These are phyloP conservation scores for Myotis brandtii DNA, from an alignment of 2,113 vertebrate genomes.

Conservation along the genomic window DNA sequence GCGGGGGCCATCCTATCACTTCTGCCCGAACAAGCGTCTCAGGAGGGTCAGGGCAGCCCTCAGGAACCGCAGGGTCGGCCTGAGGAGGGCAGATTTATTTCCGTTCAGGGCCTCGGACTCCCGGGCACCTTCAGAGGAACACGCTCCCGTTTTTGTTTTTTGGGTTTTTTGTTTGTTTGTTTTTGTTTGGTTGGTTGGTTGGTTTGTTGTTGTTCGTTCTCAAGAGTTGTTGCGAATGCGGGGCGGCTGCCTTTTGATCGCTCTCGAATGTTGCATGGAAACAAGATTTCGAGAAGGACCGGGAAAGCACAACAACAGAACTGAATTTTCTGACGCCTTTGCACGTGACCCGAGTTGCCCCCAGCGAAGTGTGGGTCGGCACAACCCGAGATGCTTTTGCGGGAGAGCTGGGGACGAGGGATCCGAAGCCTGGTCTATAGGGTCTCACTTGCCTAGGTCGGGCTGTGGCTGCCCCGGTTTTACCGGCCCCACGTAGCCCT, in stretches of 20 bases:
- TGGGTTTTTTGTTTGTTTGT: neutral
- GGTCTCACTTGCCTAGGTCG: neutral
- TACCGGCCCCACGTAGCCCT: accelerated
- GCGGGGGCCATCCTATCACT: neutral
- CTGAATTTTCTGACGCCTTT: slow-evolving; percentile 54
- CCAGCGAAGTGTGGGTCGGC: neutral
- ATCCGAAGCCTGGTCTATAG: accelerated
- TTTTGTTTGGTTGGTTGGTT: neutral
- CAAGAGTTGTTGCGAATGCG: slow-evolving; percentile 18
- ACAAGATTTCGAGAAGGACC: slow-evolving; percentile 53
- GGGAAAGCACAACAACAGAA: neutral
- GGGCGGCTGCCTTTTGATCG: slow-evolving; percentile 65
- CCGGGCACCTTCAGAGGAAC: accelerated
- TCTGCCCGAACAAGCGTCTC: neutral
- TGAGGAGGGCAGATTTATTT: neutral
- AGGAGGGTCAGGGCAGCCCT: neutral
- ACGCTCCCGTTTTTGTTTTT: neutral
- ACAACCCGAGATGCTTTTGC: neutral
- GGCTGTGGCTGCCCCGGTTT: too few relatives aligned
- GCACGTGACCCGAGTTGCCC: slow-evolving; percentile 2
- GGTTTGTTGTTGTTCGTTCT: neutral
- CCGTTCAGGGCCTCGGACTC: neutral
- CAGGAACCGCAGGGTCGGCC: neutral
- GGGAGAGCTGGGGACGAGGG: neutral
- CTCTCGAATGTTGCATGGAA: slow-evolving; percentile 70